A percentile compares a stretch with the other conserved stretches of the same genome.
Conservation (phyloP, 1,140 invertebrate genomes). For the Drosophila ercepeae region DNA sequence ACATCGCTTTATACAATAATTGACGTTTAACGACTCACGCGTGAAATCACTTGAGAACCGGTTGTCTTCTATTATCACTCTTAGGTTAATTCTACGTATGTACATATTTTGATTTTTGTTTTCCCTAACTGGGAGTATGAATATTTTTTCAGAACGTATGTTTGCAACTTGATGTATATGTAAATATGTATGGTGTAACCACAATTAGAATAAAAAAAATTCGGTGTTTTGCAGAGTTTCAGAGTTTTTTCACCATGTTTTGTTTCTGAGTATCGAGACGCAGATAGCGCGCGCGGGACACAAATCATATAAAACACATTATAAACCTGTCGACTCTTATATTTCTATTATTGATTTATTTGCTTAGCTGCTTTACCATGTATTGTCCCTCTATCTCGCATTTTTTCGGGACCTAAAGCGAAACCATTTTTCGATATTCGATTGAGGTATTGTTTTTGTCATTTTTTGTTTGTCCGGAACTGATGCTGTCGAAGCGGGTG, state of each 20-base stretch:
- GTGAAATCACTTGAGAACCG: conserved; percentile 79
- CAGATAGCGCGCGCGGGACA: conserved; percentile 40
- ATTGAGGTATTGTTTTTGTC: conserved; percentile 36
- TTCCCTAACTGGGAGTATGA: background rate
- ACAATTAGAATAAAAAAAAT: too few relatives aligned
- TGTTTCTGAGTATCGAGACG: background rate
- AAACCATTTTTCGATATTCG: conserved; percentile 51
- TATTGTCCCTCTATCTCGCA: conserved; percentile 22
- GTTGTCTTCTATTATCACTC: conserved; percentile 42
- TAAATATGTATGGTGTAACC: too few relatives aligned
- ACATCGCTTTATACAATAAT: conserved; percentile 69
- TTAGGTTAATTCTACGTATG: conserved; percentile 12
- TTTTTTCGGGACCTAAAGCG: conserved; percentile 30
- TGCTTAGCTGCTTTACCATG: conserved; percentile 71
- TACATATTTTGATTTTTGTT: background rate
- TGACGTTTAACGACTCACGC: conserved; percentile 73
- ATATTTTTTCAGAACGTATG: background rate
- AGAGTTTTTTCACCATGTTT: background rate
- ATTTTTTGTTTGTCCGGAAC: conserved; percentile 22
- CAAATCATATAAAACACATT: conserved; percentile 49
- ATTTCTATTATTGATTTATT: conserved; percentile 79
- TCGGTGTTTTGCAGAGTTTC: conserved; percentile 6
- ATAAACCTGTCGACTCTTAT: conserved; percentile 68
- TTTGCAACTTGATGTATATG: too few relatives aligned
- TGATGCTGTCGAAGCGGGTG: conserved; percentile 22